phyloP scores from a whole-genome alignment of 2,113 vertebrate genomes.

The Dasyprocta punctata region DNA sequence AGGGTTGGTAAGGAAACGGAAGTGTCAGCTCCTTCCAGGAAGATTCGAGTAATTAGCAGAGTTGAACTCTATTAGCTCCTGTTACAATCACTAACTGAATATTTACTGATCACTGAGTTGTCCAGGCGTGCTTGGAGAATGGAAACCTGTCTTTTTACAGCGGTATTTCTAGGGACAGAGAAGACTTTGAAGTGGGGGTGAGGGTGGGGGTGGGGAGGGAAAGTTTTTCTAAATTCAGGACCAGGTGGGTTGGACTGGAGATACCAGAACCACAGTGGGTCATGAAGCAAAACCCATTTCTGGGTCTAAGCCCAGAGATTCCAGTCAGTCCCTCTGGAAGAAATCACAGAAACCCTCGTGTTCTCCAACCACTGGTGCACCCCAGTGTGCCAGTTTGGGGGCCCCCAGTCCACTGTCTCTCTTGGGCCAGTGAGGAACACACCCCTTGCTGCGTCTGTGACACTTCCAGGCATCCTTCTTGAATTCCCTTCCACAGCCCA shows the following conservation, averaged over 20 bases:
- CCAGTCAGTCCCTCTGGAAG: background rate
- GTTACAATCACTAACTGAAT: background rate
- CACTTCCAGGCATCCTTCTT: rapidly evolving
- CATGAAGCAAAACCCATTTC: background rate
- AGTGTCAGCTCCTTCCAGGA: background rate
- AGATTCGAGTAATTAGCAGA: background rate
- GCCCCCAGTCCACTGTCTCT: background rate
- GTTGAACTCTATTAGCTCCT: background rate
- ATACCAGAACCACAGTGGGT: background rate
- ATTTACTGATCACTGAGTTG: background rate
- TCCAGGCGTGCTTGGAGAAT: background rate
- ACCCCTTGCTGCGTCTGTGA: background rate
- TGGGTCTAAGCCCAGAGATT: background rate
- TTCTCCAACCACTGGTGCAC: too few relatives aligned
- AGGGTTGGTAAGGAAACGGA: background rate
- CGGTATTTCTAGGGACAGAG: background rate
- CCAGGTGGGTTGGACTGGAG: background rate
- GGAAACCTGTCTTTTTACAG: background rate
- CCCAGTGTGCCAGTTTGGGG: background rate
- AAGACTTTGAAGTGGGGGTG: background rate
- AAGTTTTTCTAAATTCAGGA: background rate
- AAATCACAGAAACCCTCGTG: background rate
- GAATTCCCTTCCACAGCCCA: background rate
- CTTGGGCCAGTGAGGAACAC: background rate
- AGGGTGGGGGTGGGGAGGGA: background rate